These are phyloP conservation scores for Machimus atricapillus DNA, from an alignment of 2,888 invertebrate species.

Conservation along the genomic window DNA sequence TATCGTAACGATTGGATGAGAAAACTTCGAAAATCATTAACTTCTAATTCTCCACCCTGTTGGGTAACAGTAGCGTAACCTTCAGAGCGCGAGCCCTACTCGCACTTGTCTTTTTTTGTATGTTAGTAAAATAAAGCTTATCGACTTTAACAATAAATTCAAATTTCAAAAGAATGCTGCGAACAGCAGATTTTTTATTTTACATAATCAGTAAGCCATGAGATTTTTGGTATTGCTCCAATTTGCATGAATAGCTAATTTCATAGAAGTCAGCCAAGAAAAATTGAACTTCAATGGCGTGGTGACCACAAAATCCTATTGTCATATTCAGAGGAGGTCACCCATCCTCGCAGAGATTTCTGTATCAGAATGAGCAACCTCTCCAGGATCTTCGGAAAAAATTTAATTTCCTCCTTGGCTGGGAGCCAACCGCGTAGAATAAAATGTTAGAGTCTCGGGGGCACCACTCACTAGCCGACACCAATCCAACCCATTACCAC, in stretches of 20 bases:
- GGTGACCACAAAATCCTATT: background rate
- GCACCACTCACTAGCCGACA: background rate
- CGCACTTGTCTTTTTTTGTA: background rate
- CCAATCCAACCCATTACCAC: background rate
- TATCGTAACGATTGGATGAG: too few species aligned
- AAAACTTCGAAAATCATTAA: too few species aligned
- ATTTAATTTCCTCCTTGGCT: conserved; percentile 30
- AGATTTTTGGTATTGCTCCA: background rate
- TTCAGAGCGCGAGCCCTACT: too few species aligned
- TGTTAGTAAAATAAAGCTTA: background rate
- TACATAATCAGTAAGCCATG: background rate
- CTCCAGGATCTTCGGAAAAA: background rate
- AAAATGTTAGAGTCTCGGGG: background rate
- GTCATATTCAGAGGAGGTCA: background rate
- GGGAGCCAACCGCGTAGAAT: background rate
- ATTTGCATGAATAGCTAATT: background rate
- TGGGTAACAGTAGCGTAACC: too few species aligned
- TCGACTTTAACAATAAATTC: background rate
- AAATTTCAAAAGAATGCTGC: background rate
- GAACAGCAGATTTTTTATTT: background rate
- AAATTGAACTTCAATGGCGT: background rate
- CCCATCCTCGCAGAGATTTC: background rate
- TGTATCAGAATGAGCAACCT: background rate
- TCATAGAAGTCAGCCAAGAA: background rate
- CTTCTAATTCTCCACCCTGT: too few species aligned